These are phyloP conservation scores for Pseudomugil gertrudae DNA, from an alignment of 2,797 vertebrate species.

Conservation along the genomic window DNA sequence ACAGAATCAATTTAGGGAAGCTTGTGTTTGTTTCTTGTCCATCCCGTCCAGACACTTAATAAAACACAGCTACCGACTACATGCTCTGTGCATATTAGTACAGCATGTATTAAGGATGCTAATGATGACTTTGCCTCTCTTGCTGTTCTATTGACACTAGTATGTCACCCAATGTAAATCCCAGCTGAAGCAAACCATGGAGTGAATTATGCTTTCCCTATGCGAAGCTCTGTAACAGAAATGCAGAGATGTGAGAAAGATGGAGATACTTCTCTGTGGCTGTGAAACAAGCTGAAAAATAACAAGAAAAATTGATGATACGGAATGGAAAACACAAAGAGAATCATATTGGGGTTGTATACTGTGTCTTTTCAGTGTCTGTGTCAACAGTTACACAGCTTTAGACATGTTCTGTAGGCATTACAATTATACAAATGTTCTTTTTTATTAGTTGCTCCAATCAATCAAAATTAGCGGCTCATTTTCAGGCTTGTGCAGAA, in stretches of 20 bases:
- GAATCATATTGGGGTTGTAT: too few relatives aligned
- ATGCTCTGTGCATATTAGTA: neutral
- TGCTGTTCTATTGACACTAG: neutral
- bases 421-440: neutral
- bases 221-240: neutral
- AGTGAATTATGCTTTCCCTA: constrained; percentile 6
- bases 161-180: neutral
- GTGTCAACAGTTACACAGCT: neutral
- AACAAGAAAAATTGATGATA: neutral
- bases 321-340: neutral
- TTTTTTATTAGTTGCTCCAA: neutral
- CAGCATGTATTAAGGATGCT: neutral
- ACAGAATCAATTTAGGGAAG: neutral
- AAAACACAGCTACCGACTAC: neutral
- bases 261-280: neutral
- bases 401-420: neutral
- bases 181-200: neutral
- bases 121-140: neutral
- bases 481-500: too few relatives aligned
- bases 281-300: constrained; percentile 1
- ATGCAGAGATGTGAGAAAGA: constrained; percentile 7
- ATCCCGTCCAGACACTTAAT: constrained; percentile 1
- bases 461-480: too few relatives aligned
- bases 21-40: neutral
- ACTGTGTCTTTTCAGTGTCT: too few relatives aligned